Conservation (phyloP, 2,888 invertebrate genomes). For the Eurytoma adleriae region DNA sequence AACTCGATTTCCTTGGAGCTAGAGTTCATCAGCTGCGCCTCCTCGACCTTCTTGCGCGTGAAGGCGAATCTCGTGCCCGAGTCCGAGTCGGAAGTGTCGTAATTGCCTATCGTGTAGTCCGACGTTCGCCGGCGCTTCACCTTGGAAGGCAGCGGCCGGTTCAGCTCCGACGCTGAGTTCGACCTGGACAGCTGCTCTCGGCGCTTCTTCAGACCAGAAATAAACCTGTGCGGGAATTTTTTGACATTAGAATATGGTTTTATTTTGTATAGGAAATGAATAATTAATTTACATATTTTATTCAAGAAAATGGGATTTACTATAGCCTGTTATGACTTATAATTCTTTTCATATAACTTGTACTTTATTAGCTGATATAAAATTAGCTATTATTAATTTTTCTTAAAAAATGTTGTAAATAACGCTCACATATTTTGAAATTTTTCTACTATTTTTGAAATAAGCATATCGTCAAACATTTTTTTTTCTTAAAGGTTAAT, state of each 20-base stretch:
- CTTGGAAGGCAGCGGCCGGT: slow-evolving; percentile 48
- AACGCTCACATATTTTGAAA: background rate
- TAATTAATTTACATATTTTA: too few species aligned
- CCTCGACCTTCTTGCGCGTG: slow-evolving; percentile 13
- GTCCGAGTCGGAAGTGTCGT: slow-evolving; percentile 41
- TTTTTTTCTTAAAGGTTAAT: background rate
- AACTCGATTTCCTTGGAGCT: slow-evolving; percentile 5
- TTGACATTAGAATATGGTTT: background rate
- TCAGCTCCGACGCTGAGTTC: slow-evolving; percentile 63
- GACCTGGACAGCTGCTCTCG: slow-evolving; percentile 61
- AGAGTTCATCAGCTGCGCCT: background rate
- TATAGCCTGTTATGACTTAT: too few species aligned
- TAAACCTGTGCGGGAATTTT: slow-evolving; percentile 50
- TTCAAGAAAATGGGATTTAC: too few species aligned
- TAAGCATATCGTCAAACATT: background rate
- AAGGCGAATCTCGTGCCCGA: slow-evolving; percentile 41
- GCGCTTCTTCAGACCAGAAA: slow-evolving; percentile 61
- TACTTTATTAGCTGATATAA: too few species aligned
- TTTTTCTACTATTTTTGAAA: background rate
- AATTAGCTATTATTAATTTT: background rate
- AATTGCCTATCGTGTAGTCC: slow-evolving; percentile 39
- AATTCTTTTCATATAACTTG: too few species aligned
- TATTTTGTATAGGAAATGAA: background rate
- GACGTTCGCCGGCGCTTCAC: slow-evolving; percentile 50
- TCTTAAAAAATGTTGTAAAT: background rate